Conservation (phyloP, 2,888 invertebrate species). For the Aricia artaxerxes region DNA sequence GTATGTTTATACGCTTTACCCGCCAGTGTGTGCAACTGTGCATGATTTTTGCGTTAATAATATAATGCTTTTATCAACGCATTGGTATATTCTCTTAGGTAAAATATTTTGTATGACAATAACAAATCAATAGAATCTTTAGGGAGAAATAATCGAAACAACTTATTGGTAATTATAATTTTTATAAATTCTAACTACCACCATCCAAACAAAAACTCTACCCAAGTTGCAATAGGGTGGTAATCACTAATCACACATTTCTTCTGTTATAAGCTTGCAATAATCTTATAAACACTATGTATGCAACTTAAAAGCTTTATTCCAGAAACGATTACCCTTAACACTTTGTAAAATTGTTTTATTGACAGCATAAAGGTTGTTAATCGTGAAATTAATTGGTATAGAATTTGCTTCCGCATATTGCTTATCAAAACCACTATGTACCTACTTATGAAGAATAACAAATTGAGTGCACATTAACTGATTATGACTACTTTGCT, state of each 20-base stretch:
- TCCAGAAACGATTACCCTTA: too few species aligned
- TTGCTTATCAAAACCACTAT: background rate
- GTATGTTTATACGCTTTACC: slow-evolving; percentile 49
- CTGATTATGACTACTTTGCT: background rate
- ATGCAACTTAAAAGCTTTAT: too few species aligned
- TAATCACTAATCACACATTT: background rate
- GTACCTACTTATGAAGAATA: background rate
- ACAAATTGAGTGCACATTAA: background rate
- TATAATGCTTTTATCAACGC: slow-evolving; percentile 35
- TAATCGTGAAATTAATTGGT: background rate
- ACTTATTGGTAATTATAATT: background rate
- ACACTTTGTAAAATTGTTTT: background rate
- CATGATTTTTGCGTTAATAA: slow-evolving; percentile 41
- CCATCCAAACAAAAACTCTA: background rate
- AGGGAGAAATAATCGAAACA: background rate
- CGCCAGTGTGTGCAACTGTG: slow-evolving; percentile 48
- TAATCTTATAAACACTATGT: background rate
- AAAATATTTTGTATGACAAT: background rate
- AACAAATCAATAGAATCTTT: background rate
- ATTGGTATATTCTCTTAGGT: background rate
- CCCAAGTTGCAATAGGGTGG: background rate
- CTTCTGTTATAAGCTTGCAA: background rate
- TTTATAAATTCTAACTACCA: background rate
- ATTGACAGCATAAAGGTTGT: background rate
- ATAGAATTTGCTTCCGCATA: background rate